These are phyloP conservation scores for Coelinius sp. DNA, from an alignment of 2,888 invertebrate species.

Conservation along the genomic window DNA sequence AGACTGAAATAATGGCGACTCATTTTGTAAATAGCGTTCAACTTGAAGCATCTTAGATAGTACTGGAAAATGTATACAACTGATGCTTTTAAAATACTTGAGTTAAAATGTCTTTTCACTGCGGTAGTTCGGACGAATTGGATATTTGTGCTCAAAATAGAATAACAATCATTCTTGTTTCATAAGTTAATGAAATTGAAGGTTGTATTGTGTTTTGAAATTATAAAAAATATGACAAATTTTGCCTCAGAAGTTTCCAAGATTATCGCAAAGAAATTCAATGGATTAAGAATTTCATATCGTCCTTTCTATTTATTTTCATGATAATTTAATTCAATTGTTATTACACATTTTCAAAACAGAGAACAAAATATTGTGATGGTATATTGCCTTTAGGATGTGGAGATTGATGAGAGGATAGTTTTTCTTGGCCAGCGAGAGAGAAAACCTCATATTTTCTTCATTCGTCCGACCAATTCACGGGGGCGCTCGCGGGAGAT, in stretches of 20 bases:
- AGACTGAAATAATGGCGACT: conserved; percentile 69
- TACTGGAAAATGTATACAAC: background rate
- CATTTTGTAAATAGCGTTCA: conserved; percentile 71
- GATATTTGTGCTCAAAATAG: no score
- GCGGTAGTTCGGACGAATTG: no score
- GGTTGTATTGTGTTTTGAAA: no score
- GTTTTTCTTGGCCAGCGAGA: conserved; percentile 45
- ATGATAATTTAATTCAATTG: no score
- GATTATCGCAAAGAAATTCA: no score
- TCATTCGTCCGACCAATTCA: conserved; percentile 61
- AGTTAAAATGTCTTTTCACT: conserved; percentile 23
- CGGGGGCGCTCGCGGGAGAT: conserved; percentile 64
- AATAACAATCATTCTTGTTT: no score
- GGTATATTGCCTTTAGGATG: conserved; percentile 48
- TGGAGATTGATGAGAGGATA: conserved; percentile 45
- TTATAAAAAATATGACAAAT: no score
- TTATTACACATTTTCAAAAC: no score
- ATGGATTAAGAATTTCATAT: no score
- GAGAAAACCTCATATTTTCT: conserved; percentile 52
- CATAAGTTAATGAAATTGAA: no score
- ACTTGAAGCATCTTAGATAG: conserved; percentile 63
- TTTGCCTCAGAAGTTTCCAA: no score
- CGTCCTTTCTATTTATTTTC: no score
- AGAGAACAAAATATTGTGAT: background rate
- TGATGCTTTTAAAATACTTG: conserved; percentile 30